Evolutionary conservation across 2,113 vertebrate genomes (phyloP), one percentile per base, ranked within the genome.

Genomic region (Fregetta grallaria): DNA sequence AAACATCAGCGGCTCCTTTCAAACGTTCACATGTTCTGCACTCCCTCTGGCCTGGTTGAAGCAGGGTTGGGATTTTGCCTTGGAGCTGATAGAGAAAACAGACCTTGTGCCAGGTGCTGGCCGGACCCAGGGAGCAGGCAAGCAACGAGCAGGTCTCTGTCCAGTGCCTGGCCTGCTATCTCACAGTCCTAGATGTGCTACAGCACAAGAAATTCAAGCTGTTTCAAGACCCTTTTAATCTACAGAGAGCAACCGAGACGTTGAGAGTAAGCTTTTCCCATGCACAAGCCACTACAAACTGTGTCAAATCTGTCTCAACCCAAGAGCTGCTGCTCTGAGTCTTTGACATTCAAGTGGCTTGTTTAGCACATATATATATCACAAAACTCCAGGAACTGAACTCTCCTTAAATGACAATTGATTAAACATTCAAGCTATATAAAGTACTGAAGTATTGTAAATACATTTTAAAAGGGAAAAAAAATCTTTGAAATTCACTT

Each of bases 361-460:
- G 74, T 93, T 96, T 79, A 94, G 89, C 66, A 79, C 62, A 52
- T 50, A 90, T 74, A 90, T 74, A 73, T 87, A 95, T 97, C 94
- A 90, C 70, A 79, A 74, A 95, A 68, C 80, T 83, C 45, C 87
- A 88, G 92, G 88, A 96, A 94, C 75, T 63, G 79, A 95, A 71
- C 44, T 90, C 21, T 63, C 47, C 59, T 16, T 80, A 96, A 91
- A 96, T 88, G 91, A 90, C 74, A 96, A 96, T 94, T 96, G 94
- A 97, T 97, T 86, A 97, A 93, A 91, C 80, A 89, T 96, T 94
- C 90, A 91, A 91, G 83, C 89, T 94, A 88, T 81, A 92, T 85
- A 95, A 97, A 92, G 90, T 71, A 93, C 91, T 66, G 66, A 80
- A 81, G 79, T 63, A 96, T 93, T 94, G 89, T 93, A 87, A 96